phyloP scores from a whole-genome alignment of 2,113 vertebrate genomes.

The Gnathonemus longibarbis region DNA sequence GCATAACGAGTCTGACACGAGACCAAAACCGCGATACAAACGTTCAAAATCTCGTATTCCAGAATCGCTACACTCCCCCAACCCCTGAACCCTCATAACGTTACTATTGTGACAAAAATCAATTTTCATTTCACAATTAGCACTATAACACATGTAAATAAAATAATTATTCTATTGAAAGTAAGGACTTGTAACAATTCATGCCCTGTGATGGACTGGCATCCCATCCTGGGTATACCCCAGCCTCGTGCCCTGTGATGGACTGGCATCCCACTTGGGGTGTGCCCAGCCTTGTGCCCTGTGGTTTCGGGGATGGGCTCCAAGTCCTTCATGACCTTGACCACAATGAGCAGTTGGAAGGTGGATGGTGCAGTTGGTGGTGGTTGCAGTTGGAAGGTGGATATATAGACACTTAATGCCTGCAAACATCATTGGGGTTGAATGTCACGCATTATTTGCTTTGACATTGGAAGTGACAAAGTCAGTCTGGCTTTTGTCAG shows the following conservation, averaged over 20 bases:
- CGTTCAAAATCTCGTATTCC: too few relatives aligned
- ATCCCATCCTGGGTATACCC: too few relatives aligned
- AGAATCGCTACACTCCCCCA: too few relatives aligned
- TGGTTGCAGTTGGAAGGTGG: neutral
- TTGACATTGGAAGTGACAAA: neutral
- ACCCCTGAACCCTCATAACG: too few relatives aligned
- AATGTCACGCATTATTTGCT: neutral
- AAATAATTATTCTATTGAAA: too few relatives aligned
- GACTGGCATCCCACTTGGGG: neutral
- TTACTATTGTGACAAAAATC: too few relatives aligned
- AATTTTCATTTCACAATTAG: too few relatives aligned
- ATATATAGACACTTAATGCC: neutral
- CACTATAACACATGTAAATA: too few relatives aligned
- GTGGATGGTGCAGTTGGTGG: neutral
- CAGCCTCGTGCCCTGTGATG: neutral
- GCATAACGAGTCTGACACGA: too few relatives aligned
- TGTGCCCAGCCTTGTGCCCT: neutral
- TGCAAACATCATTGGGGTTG: neutral
- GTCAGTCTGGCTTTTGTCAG: neutral
- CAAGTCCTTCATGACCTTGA: neutral
- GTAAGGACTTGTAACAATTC: neutral
- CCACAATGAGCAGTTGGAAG: neutral
- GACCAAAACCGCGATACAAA: too few relatives aligned
- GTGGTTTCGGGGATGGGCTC: neutral
- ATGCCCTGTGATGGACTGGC: neutral